Base-by-base conservation (phyloP, 2,888 invertebrate genomes). In the Aspidapion aeneum region DNA sequence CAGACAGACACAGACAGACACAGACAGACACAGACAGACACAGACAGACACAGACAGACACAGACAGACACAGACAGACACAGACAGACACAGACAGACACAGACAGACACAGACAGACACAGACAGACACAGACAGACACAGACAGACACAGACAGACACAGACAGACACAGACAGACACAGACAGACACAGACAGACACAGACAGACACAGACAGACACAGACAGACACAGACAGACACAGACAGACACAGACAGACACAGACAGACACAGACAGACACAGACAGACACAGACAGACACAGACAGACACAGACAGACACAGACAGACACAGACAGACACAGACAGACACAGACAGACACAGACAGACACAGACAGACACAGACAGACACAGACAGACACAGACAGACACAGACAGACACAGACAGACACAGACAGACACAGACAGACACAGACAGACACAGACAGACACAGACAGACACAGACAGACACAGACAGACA, bases 351-450 rank as follows among this genome's bases (percentile, higher is more conserved):
- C 57, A 57, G 20, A 57, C 57, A 57, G 20, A 57, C 21, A 57
- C 57, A 57, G 20, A 57, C 57, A 57, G 20, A 57, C 21, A 57
- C 57, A 57, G 20, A 57, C 57, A 57, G 20, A 57, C 21, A 57
- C 57, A 57, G 20, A 57, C 57, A 57, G 20, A 57, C 21, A 57
- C 57, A 57, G 20, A 57, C 57, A 57, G 20, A 57, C 21, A 57
- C 57, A 57, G 20, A 57, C 57, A 57, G 20, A 57, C 57, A 57
- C 21, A 57, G 20, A 57, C 57, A 57, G 20, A 57, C 57, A 57
- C 21, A 57, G 20, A 57, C 57, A 57, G 20, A 57, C 57, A 57
- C 21, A 57, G 20, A 57, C 57, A 57, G 20, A 57, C 57, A 57
- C 57, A 57, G 20, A 57, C 57, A 57, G 20, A 57, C 16, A 57